Base-by-base conservation (phyloP, 30 jellyfish, hydroid and myxozoan species). In the Aurelia aurita region DNA sequence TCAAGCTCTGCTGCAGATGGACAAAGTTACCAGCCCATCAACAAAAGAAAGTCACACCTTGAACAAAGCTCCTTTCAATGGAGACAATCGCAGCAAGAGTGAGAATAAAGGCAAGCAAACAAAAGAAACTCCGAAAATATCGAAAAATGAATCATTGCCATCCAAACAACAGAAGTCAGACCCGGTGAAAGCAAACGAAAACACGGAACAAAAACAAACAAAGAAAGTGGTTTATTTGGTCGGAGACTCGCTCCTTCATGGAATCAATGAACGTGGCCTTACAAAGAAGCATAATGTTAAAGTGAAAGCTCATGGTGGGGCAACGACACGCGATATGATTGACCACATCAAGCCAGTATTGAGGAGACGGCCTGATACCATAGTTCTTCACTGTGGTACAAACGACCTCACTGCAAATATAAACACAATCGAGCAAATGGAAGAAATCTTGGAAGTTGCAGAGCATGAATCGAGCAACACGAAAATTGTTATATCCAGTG, bases 231-330 rank as follows among this genome's bases (percentile, higher is more conserved):
- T 76, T 51, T 57, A 29, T 31, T 32, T 76, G 77, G 64, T 55
- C 22, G 87, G 62, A 54, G 87, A 76, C 77, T 55, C 87, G 64
- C 75, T 76, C 77, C 65, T 76, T 54, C 47, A 76, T 57, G 87
- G 77, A 53, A 76, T 55, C 75, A 60, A 76, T 55, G 77, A 28
- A 55, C 87, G 87, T 58, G 87, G 87, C 64, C 75, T 76, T 53
- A 72, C 84, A 10, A 57, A 28, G 69, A 58, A 61, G 43, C 77
- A 76, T 35, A 72, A 72, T 45, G 44, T 72, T 44, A 72, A 45
- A 31, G 87, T 72, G 72, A 72, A 21, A 72, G 71, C 72, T 21
- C 84, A 72, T 53, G 69, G 72, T 72, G 84, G 84, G 71, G 84
- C 84, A 43, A 72, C 84, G 32, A 72, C 84, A 35, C 71, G 72